These are phyloP conservation scores for Stylophora pistillata DNA, from an alignment of 64 coral and sea anemone genomes.

Conservation along the genomic window DNA sequence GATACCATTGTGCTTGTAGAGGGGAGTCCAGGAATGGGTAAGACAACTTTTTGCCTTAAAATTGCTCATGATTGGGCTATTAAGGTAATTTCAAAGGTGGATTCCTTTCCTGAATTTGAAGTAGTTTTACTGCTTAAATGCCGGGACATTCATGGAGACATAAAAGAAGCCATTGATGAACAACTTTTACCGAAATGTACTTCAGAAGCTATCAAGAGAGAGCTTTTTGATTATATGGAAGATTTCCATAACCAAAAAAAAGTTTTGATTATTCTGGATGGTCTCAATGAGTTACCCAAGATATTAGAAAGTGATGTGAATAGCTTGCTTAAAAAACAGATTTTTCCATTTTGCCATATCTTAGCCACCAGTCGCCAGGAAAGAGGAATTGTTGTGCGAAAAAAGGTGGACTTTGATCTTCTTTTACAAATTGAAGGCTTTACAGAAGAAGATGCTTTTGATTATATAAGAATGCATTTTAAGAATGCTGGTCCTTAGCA, in stretches of 20 bases:
- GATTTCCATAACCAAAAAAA: slow-evolving; percentile 27
- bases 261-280: slow-evolving; percentile 22
- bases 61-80: slow-evolving; percentile 31
- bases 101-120: background rate
- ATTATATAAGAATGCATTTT: slow-evolving; percentile 17
- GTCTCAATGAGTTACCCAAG: slow-evolving; percentile 1
- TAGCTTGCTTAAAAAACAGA: background rate
- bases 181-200: background rate
- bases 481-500: background rate
- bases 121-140: slow-evolving; percentile 28
- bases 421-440: slow-evolving; percentile 32
- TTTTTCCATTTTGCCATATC: slow-evolving; percentile 8
- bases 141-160: slow-evolving; percentile 14
- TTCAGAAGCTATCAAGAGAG: background rate
- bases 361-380: slow-evolving; percentile 22
- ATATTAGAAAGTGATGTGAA: background rate
- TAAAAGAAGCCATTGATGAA: slow-evolving; percentile 28
- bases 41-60: slow-evolving; percentile 46
- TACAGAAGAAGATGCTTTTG: background rate
- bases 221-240: background rate
- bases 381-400: slow-evolving; percentile 14
- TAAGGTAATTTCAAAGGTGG: background rate
- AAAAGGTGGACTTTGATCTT: background rate
- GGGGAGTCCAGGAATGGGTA: slow-evolving; percentile 24
- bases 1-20: background rate